Evolutionary conservation across 2,113 vertebrate genomes (phyloP), one percentile per base, ranked within the genome.

Genomic region (Saccopteryx bilineata): DNA sequence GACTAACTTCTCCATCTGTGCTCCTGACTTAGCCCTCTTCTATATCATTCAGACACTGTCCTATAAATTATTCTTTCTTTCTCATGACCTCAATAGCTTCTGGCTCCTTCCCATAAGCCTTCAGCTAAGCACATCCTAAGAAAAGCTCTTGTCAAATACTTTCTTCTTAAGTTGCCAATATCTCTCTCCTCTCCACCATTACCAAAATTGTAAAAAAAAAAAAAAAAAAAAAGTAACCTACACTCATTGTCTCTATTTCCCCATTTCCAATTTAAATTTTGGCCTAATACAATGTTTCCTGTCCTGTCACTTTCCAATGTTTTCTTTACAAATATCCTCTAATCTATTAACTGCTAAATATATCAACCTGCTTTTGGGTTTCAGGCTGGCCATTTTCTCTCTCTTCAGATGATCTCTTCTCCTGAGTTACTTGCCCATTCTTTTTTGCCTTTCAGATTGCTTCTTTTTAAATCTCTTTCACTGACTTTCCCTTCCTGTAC

Each of bases 11-110:
- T 80, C 48, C 75, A 87, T 28, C 56, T 90, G 50, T 72, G n/a
- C 54, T 93, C 63, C 79, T 93, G 17, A 95, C 50, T 74, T 87
- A 39, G 33, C 12, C 56, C 39, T 93, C 83, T 61, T 95, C 61
- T 66, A 14, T 48, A 75, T 81, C 14, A 91, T 52, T 88, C 52
- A 90, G 69, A 54, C 9, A 82, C 15, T 50, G 24, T 78, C 17
- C 11, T n/a, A 76, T 65, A 81, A 54, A 87, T 93, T 84, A 87
- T 69, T 80, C 39, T 65, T 24, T 92, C 75, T 81, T 88, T 91
- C 50, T 28, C 61, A 85, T 52, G 61, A 78, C 81, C 46, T 86
- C 23, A 84, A 63, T 31, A 95, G 46, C 13, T 90, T 80, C 54
- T 71, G 52, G 60, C 50, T 96, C 19, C 52, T 72, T 48, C 23